These are phyloP conservation scores for Epinephelus moara DNA, from an alignment of 2,113 vertebrate genomes.

Conservation along the genomic window DNA sequence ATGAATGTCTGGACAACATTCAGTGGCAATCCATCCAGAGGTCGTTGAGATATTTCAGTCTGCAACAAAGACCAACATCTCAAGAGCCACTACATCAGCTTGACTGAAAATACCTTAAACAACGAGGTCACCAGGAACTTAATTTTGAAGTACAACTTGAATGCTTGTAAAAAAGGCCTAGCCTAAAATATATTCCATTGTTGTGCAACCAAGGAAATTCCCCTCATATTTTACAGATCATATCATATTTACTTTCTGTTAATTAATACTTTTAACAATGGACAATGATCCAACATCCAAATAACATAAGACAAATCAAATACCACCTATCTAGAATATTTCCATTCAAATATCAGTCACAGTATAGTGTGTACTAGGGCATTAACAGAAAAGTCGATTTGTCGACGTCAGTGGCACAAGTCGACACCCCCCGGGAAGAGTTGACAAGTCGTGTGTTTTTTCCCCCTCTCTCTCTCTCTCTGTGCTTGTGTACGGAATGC, in stretches of 20 bases:
- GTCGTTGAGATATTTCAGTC: background rate
- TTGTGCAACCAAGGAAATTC: background rate
- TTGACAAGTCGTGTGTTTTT: no score
- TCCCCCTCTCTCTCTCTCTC: no score
- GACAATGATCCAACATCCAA: background rate
- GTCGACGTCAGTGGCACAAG: no score
- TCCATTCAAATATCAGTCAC: background rate
- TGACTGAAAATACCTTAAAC: background rate
- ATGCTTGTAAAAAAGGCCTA: background rate
- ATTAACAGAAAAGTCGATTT: no score
- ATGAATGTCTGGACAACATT: background rate
- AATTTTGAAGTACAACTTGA: background rate
- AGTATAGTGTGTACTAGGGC: background rate
- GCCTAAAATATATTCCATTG: background rate
- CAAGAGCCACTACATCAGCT: no score
- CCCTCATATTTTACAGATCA: background rate
- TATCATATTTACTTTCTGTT: background rate
- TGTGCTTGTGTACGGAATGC: no score
- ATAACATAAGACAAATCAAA: background rate
- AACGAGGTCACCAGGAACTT: background rate
- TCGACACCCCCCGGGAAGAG: no score
- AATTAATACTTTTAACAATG: background rate
- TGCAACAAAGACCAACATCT: no score
- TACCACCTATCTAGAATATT: background rate
- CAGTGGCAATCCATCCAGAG: background rate